Evolutionary conservation across 1,140 invertebrate species (phyloP).

Genomic region (Drosophila equinoxialis): DNA sequence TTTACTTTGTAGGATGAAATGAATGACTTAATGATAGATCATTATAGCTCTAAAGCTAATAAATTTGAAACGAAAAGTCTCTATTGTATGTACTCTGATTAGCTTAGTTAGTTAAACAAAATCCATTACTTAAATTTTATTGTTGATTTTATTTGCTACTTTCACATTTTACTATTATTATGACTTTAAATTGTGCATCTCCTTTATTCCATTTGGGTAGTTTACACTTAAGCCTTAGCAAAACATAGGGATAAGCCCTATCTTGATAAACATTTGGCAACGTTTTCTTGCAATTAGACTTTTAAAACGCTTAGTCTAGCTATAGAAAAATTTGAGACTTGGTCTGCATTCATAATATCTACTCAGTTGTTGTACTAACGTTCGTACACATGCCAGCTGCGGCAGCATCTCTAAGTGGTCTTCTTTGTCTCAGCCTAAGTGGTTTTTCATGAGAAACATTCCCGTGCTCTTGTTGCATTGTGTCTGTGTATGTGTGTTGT

Average conservation of each 20-base stretch:
- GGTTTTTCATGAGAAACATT: constrained; percentile 70
- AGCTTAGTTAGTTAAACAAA: too few species aligned
- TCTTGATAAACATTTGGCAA: not conserved
- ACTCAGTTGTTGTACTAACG: not conserved
- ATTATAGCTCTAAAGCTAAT: too few species aligned
- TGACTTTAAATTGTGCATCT: too few species aligned
- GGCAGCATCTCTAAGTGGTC: constrained; percentile 52
- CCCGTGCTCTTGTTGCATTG: constrained; percentile 37
- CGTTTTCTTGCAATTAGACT: constrained; percentile 5
- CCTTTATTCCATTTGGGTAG: too few species aligned
- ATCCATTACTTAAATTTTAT: not conserved
- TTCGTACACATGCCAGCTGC: constrained; percentile 31
- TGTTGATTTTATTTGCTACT: too few species aligned
- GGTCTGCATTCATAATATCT: constrained; percentile 3
- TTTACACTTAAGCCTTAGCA: not conserved
- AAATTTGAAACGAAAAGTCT: too few species aligned
- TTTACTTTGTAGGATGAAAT: not conserved
- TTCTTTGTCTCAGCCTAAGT: constrained; percentile 67
- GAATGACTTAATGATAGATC: too few species aligned
- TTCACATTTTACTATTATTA: too few species aligned
- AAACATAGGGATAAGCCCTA: not conserved
- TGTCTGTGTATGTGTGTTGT: constrained; percentile 5
- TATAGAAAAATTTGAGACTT: constrained; percentile 41
- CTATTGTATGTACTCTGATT: too few species aligned
- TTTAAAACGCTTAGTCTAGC: constrained; percentile 35